phyloP scores from a whole-genome alignment of 2,888 invertebrate species.

The Mechanitis messenoides region DNA sequence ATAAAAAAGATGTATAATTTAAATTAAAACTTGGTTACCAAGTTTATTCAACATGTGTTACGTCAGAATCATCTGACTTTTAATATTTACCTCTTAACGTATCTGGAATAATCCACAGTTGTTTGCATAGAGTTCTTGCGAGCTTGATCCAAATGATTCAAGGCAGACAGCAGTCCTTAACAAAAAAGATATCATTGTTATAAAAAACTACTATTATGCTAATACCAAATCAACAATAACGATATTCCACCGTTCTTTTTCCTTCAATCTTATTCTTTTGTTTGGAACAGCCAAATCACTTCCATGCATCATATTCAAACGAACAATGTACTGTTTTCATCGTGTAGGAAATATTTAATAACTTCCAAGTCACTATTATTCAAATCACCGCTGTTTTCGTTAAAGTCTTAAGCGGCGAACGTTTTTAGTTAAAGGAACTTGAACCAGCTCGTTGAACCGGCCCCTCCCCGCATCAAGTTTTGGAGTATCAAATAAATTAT shows the following conservation, averaged over 20 bases:
- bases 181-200: constrained; percentile 41
- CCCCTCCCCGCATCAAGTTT: constrained; percentile 71
- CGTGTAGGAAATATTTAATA: constrained; percentile 56
- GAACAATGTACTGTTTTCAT: constrained; percentile 71
- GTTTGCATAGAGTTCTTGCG: constrained; percentile 78
- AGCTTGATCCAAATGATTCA: constrained; percentile 71
- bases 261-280: constrained; percentile 72
- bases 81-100: constrained; percentile 82
- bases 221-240: constrained; percentile 62
- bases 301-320: constrained; percentile 67
- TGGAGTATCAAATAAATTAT: constrained; percentile 77
- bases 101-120: constrained; percentile 91
- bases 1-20: neutral
- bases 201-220: constrained; percentile 53
- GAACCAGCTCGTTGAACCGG: constrained; percentile 61
- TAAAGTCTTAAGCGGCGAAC: constrained; percentile 32
- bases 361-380: constrained; percentile 43
- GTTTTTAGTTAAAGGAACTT: constrained; percentile 62
- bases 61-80: neutral
- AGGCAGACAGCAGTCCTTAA: constrained; percentile 67
- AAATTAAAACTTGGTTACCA: neutral
- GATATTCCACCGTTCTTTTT: constrained; percentile 63
- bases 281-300: constrained; percentile 71
- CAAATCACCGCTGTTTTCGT: constrained; percentile 46
- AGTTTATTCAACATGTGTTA: neutral